Conservation (phyloP, 2,113 vertebrate species). For the Xyliphius kryptos region DNA sequence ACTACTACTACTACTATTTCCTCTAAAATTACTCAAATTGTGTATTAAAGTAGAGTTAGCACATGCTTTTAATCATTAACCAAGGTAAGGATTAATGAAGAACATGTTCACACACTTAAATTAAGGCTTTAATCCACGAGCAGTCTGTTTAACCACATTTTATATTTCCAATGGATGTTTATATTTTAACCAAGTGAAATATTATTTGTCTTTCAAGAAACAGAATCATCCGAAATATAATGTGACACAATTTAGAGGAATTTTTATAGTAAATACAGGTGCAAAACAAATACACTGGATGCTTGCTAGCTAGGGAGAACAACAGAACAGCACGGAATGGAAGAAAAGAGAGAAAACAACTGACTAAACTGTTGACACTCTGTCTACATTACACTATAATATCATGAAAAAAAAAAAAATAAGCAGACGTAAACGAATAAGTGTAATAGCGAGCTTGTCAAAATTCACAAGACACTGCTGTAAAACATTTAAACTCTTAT, state of each 20-base stretch:
- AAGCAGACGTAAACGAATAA: neutral
- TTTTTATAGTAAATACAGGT: neutral
- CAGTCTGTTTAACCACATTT: neutral
- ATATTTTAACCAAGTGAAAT: neutral
- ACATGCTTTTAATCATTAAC: neutral
- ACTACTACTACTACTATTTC: neutral
- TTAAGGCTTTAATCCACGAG: neutral
- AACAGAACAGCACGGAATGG: neutral
- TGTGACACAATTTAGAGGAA: neutral
- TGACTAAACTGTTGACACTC: no score
- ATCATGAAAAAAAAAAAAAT: neutral
- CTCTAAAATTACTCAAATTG: neutral
- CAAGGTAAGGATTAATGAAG: neutral
- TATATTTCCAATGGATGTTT: neutral
- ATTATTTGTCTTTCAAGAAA: neutral
- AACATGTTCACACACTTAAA: neutral
- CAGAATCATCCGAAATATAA: neutral
- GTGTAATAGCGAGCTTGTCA: neutral
- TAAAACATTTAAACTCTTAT: no score
- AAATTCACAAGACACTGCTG: neutral
- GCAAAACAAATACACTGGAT: neutral
- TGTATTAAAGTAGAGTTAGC: slow-evolving; percentile 1
- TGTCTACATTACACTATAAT: neutral
- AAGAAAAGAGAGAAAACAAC: neutral
- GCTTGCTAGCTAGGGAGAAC: neutral